phyloP scores from a whole-genome alignment of 1,140 invertebrate species.

The Rhynchophorus ferrugineus region DNA sequence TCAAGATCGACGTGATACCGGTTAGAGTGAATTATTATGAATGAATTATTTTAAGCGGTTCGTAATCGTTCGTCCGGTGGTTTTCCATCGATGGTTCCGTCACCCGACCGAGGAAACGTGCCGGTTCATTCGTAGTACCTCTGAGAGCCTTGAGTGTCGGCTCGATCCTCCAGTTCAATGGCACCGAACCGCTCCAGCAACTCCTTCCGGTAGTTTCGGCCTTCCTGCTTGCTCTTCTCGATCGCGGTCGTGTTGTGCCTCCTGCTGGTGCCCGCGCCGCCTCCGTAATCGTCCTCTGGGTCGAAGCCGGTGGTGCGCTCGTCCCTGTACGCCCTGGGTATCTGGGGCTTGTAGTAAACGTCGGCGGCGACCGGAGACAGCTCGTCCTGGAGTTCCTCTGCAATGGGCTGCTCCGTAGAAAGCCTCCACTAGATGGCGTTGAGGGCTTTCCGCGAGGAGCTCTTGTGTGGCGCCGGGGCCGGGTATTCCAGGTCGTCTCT shows the following conservation, averaged over 20 bases:
- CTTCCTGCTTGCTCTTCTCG: conserved; percentile 33
- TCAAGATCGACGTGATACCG: no score
- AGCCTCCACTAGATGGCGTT: conserved; percentile 48
- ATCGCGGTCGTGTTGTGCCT: not conserved
- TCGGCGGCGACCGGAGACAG: conserved; percentile 30
- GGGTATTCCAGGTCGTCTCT: conserved; percentile 42
- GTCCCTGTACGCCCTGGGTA: conserved; percentile 38
- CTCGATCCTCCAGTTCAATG: conserved; percentile 39
- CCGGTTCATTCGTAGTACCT: conserved; percentile 36
- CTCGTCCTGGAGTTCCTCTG: conserved; percentile 40
- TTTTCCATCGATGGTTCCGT: no score
- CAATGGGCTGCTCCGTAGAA: conserved; percentile 42
- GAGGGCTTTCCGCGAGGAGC: conserved; percentile 44
- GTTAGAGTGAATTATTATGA: no score
- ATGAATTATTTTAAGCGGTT: no score
- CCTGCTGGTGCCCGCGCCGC: conserved; percentile 8
- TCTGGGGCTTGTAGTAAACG: conserved; percentile 37
- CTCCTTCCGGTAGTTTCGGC: conserved; percentile 38
- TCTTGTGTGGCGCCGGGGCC: conserved; percentile 33
- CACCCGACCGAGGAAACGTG: no score
- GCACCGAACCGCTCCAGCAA: conserved; percentile 38
- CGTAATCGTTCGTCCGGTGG: no score
- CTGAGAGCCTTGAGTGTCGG: conserved; percentile 33
- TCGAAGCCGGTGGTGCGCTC: conserved; percentile 26
- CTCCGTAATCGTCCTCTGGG: conserved; percentile 19